Base-by-base conservation (phyloP, 2,888 invertebrate genomes). In the Eutolmus rufibarbis region DNA sequence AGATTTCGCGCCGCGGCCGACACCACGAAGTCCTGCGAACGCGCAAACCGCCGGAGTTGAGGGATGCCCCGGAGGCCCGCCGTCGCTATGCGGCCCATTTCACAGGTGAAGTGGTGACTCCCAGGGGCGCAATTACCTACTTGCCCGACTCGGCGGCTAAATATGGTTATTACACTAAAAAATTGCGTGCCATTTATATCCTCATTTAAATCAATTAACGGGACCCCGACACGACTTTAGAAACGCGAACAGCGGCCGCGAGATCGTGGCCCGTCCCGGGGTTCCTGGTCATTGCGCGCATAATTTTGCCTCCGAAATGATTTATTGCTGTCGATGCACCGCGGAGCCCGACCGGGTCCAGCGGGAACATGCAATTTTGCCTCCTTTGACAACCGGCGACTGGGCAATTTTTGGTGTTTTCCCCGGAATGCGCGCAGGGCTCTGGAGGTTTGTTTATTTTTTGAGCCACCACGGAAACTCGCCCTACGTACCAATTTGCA, bases 191-290 rank as follows among this genome's bases (percentile, higher is more conserved):
- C 87, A 87, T 88, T 88, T 88, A 88, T 88, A 85, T 87, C 84
- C 87, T 86, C 87, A 88, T 88, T 88, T 88, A 87, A 88, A 88
- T 88, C 88, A 88, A 88, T 88, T 88, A 88, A 86, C 87, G 84
- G 82, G 51, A 86, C 84, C 46, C 46, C 14, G 37, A 87, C 79
- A 87, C 31, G 81, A 87, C 51, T 81, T 87, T 87, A 81, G 66
- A 87, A 87, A 87, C 87, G 87, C 87, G 87, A 86, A 57, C 86
- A 86, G n/a, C 56, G 40, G 23, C 43, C 74, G 14, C 40, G 12
- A 74, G 31, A 46, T 85, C 74, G 43, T 43, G 74, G 43, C 43
- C 74, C 46, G 74, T 74, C 85, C 43, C 74, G 84, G 85, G 85
- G 74, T 85, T 74, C 74, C 66, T 74, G 74, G 31, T 28, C n/a